These are phyloP conservation scores for Microctenopoma stevenorrisi DNA, from an alignment of 2,797 vertebrate species.

Conservation along the genomic window DNA sequence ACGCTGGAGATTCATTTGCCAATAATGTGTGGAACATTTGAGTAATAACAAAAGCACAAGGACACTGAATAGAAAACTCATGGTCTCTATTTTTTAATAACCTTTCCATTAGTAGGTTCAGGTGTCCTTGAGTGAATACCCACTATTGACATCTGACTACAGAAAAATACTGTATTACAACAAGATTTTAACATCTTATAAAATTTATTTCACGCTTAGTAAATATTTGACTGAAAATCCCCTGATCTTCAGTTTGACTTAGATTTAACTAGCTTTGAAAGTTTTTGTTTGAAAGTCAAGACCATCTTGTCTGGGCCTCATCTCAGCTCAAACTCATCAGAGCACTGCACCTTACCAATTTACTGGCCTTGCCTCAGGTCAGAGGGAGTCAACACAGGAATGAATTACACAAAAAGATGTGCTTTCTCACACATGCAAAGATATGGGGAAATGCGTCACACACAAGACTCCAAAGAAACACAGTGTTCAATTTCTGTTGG, in stretches of 20 bases:
- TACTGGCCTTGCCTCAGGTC: slow-evolving; percentile 50
- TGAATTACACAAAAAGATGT: neutral
- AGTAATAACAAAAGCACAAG: neutral
- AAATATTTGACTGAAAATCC: slow-evolving; percentile 25
- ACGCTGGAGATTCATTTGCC: slow-evolving; percentile 16
- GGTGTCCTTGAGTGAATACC: neutral
- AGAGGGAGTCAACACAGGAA: slow-evolving; percentile 24
- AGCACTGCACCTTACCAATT: slow-evolving; percentile 34
- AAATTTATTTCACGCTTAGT: neutral
- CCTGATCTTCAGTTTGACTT: slow-evolving; percentile 25
- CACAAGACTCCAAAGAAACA: too few relatives aligned
- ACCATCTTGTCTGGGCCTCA: slow-evolving; percentile 33
- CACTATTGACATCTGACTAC: neutral
- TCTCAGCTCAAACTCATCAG: slow-evolving; percentile 44
- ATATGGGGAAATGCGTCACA: too few relatives aligned
- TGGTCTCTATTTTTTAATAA: neutral
- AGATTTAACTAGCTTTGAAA: slow-evolving; percentile 34
- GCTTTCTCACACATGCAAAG: neutral
- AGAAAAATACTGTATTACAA: neutral
- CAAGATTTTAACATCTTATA: slow-evolving; percentile 4
- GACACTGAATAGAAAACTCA: neutral
- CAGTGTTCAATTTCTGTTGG: too few relatives aligned
- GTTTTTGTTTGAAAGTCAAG: slow-evolving; percentile 36
- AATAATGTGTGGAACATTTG: neutral
- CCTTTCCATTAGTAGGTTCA: neutral